phyloP scores from a whole-genome alignment of 2,888 invertebrate species.

The Drosophila subsilvestris region DNA sequence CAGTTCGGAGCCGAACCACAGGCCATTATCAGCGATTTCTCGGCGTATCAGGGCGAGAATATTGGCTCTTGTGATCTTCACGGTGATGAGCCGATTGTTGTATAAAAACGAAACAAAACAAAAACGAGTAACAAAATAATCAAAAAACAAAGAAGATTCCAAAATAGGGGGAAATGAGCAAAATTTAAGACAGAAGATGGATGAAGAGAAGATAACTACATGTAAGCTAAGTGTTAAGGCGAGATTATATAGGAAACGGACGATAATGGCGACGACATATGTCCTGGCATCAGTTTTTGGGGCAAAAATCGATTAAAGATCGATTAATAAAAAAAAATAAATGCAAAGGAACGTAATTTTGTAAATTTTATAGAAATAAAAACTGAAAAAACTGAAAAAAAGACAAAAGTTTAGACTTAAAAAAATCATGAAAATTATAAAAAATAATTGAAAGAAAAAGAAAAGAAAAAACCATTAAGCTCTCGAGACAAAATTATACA shows the following conservation, averaged over 20 bases:
- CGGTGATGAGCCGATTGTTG: conserved; percentile 83
- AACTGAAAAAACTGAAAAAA: conserved; percentile 50
- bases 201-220: conserved; percentile 34
- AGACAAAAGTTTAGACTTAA: conserved; percentile 58
- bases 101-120: conserved; percentile 72
- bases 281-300: conserved; percentile 33
- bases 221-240: conserved; percentile 63
- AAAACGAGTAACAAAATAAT: conserved; percentile 42
- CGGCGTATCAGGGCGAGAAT: conserved; percentile 86
- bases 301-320: conserved; percentile 42
- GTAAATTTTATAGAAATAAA: conserved; percentile 81
- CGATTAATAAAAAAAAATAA: conserved; percentile 22
- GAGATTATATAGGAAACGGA: conserved; percentile 56
- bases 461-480: conserved; percentile 40
- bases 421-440: conserved; percentile 33
- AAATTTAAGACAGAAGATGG: conserved; percentile 40
- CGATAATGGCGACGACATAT: conserved; percentile 2
- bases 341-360: conserved; percentile 77
- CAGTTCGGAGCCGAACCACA: conserved; percentile 84
- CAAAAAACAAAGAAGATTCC: conserved; percentile 52
- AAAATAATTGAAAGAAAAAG: conserved; percentile 50
- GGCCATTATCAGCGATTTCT: conserved; percentile 85
- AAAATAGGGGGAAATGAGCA: conserved; percentile 33
- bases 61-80: conserved; percentile 86
- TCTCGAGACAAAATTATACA: conserved; percentile 67